phyloP scores from a whole-genome alignment of 2,888 invertebrate species.

The Mesochorus sp. region DNA sequence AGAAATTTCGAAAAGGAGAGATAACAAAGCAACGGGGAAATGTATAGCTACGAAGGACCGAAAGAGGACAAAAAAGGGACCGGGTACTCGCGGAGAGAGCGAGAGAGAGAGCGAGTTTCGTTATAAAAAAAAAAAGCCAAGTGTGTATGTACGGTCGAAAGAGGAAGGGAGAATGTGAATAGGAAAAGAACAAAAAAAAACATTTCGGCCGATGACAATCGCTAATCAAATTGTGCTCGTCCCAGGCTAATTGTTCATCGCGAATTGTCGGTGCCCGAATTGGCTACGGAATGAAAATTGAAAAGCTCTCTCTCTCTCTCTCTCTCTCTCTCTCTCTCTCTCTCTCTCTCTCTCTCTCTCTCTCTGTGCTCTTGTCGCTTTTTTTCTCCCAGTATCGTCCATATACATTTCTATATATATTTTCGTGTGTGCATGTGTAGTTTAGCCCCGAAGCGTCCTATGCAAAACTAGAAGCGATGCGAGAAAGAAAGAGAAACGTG shows the following conservation, averaged over 20 bases:
- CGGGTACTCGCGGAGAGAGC: background rate
- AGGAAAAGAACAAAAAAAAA: slow-evolving; percentile 52
- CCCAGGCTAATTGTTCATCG: slow-evolving; percentile 75
- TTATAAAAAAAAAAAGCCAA: slow-evolving; percentile 22
- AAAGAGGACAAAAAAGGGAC: background rate
- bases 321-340: slow-evolving; percentile 24
- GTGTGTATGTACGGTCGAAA: slow-evolving; percentile 14
- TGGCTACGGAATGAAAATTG: slow-evolving; percentile 63
- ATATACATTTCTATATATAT: background rate
- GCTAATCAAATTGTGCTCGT: slow-evolving; percentile 78
- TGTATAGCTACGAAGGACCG: slow-evolving; percentile 42
- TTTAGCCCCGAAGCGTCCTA: slow-evolving; percentile 6
- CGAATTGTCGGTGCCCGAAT: slow-evolving; percentile 73
- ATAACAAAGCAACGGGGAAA: slow-evolving; percentile 53
- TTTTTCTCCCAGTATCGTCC: no score
- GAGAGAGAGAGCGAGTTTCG: background rate
- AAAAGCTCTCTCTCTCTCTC: slow-evolving; percentile 42
- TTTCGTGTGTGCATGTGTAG: background rate
- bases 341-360: slow-evolving; percentile 2
- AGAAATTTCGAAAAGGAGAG: slow-evolving; percentile 36
- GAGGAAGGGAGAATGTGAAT: background rate
- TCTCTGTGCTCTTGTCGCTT: slow-evolving; percentile 2
- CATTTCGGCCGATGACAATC: slow-evolving; percentile 75
- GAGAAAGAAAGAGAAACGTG: slow-evolving; percentile 41
- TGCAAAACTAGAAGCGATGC: slow-evolving; percentile 71